Conservation (phyloP, 37 sponge, comb jelly and placozoan genomes). For the Axinella damicornis region DNA sequence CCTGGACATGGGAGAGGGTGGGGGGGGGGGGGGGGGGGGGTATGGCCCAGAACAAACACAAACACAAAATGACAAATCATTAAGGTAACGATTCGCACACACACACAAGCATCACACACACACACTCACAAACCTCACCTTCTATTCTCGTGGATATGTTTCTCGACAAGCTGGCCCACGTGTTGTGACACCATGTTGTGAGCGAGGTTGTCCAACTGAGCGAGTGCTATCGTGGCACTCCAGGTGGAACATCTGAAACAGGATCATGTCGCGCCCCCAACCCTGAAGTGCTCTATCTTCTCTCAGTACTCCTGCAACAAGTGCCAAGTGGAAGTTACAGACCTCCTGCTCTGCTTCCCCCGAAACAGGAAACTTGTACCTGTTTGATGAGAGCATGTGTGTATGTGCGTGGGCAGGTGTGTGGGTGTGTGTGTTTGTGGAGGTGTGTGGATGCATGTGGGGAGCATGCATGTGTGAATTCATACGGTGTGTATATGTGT, state of each 20-base stretch:
- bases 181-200: slow-evolving; percentile 28
- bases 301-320: slow-evolving; percentile 72
- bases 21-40: neutral
- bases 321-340: slow-evolving; percentile 72
- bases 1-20: too few species aligned
- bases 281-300: slow-evolving; percentile 60
- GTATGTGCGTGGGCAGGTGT: neutral
- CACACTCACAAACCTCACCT: slow-evolving; percentile 50
- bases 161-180: slow-evolving; percentile 57
- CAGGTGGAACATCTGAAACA: slow-evolving; percentile 81
- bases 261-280: slow-evolving; percentile 28
- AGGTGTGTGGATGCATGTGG: neutral
- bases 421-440: neutral
- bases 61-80: too few species aligned
- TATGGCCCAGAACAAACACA: neutral
- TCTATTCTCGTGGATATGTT: slow-evolving; percentile 73
- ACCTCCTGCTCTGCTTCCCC: slow-evolving; percentile 80
- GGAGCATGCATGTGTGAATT: too few species aligned
- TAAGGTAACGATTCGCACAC: too few species aligned
- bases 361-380: slow-evolving; percentile 75
- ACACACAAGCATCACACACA: too few species aligned
- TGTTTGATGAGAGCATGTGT: neutral
- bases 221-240: slow-evolving; percentile 87
- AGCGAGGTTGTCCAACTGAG: slow-evolving; percentile 54
- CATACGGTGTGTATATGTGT: too few species aligned